Base-by-base conservation (phyloP, 2,888 invertebrate genomes). In the Lepidocyrtinus sp. region DNA sequence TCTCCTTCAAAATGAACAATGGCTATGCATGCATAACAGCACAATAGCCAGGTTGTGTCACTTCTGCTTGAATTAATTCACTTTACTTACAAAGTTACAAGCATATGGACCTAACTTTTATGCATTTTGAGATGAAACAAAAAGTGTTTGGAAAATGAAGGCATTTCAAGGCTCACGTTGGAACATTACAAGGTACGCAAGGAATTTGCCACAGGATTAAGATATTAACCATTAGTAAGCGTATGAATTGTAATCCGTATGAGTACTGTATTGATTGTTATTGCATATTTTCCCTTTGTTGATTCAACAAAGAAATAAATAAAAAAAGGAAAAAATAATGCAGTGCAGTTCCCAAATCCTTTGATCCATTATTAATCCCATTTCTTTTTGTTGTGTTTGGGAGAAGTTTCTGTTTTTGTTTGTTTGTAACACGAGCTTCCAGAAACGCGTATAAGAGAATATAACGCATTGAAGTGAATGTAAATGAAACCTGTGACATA, bases 321-420 rank as follows among this genome's bases (percentile, higher is more conserved):
- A 64, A 22, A 61, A 61, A 68, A 59, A 24, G 50, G 19, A 74
- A 17, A 24, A 55, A 24, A 55, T 69, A 75, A 78, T 70, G 78
- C 67, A 68, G 73, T 78, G 78, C 78, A 78, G 72, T 78, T 78
- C 46, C 73, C 68, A 67, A 78, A 78, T 72, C 78, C 78, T 78
- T 78, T 78, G 78, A 78, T 78, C 78, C 72, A 72, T 78, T 72
- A 78, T 73, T 72, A 78, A 73, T 78, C 77, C 64, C 76, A 24
- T 69, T 76, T 59, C 65, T 64, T 46, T 63, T 63, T 55, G 27
- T 55, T 69, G 50, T 69, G 22, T 50, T 71, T 61, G 25, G 17
- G 12, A n/a, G 2, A 59, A 59, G 22, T 19, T 7, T 45, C 7
- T 71, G 36, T 50, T 55, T 25, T 65, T 67, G 70, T 65, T 77